A percentile compares a stretch with the other conserved stretches of the same genome.
phyloP scores from a whole-genome alignment of 2,888 invertebrate species.

The Catotricha subobsoleta region DNA sequence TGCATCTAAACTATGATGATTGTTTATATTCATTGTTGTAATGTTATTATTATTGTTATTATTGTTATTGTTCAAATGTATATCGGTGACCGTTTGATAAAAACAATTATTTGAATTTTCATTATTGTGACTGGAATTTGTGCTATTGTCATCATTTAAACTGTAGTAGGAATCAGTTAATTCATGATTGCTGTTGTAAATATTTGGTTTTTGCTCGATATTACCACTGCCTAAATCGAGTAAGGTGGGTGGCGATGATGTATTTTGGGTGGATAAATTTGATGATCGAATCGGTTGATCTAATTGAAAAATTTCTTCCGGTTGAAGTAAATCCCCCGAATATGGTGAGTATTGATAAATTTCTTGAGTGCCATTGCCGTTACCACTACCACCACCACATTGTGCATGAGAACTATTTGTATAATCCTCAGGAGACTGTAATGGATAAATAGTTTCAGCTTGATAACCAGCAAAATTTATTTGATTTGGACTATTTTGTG shows the following conservation, averaged over 20 bases:
- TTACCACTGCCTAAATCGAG: slow-evolving; percentile 55
- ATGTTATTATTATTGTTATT: slow-evolving; percentile 9
- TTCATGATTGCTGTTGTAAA: not conserved
- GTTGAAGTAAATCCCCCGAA: slow-evolving; percentile 49
- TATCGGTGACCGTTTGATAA: slow-evolving; percentile 1
- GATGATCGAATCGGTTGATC: slow-evolving; percentile 41
- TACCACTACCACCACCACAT: not conserved
- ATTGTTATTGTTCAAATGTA: slow-evolving; percentile 3
- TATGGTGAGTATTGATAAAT: slow-evolving; percentile 6
- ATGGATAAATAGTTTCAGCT: slow-evolving; percentile 1
- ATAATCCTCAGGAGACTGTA: not conserved
- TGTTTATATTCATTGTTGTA: slow-evolving; percentile 3
- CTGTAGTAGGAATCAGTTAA: slow-evolving; percentile 6
- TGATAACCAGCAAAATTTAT: slow-evolving; percentile 1
- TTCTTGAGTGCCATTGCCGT: slow-evolving; percentile 1
- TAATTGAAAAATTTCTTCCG: slow-evolving; percentile 59
- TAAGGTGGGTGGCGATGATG: slow-evolving; percentile 43
- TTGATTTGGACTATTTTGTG: not conserved
- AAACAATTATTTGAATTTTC: slow-evolving; percentile 2
- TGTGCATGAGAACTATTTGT: not conserved
- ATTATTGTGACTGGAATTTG: slow-evolving; percentile 6
- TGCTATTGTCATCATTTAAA: slow-evolving; percentile 8
- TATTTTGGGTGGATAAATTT: not conserved
- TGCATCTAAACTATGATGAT: not conserved
- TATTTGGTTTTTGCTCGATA: slow-evolving; percentile 29